phyloP scores from a whole-genome alignment of 2,888 invertebrate genomes.

The Heliconius ethilla region DNA sequence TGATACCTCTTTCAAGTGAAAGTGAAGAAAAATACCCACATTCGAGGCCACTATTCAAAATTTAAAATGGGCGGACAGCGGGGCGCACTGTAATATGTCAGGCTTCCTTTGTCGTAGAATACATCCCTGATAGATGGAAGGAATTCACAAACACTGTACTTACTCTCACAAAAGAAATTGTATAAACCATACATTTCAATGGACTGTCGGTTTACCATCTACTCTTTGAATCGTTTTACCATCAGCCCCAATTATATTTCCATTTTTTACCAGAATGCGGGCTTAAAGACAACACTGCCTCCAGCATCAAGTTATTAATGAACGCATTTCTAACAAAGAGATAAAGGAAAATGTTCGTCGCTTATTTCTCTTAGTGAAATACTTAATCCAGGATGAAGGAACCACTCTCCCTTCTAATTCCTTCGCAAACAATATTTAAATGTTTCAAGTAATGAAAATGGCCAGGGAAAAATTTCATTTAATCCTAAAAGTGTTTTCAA shows the following conservation, averaged over 20 bases:
- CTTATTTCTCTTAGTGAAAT: slow-evolving; percentile 50
- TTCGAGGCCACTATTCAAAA: slow-evolving; percentile 3
- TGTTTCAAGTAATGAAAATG: slow-evolving; percentile 34
- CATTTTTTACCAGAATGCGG: slow-evolving; percentile 53
- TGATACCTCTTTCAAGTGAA: neutral
- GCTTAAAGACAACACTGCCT: slow-evolving; percentile 51
- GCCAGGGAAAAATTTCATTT: slow-evolving; percentile 20
- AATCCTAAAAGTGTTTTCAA: slow-evolving; percentile 15
- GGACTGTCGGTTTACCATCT: neutral
- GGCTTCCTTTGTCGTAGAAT: neutral
- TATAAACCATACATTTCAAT: neutral
- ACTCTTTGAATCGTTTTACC: neutral
- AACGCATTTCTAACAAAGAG: slow-evolving; percentile 59
- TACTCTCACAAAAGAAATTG: neutral
- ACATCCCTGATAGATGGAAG: neutral
- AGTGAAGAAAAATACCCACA: slow-evolving; percentile 5
- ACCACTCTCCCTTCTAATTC: slow-evolving; percentile 37
- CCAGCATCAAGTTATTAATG: slow-evolving; percentile 52
- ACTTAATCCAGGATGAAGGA: slow-evolving; percentile 46
- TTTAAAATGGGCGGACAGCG: neutral
- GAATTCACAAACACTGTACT: neutral
- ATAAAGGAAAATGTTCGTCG: slow-evolving; percentile 54
- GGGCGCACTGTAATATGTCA: neutral
- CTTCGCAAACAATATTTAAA: slow-evolving; percentile 35
- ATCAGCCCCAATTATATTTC: slow-evolving; percentile 52